A percentile compares a stretch with the other conserved stretches of the same genome.
These are phyloP conservation scores for Nyctibius grandis DNA, from an alignment of 2,797 vertebrate genomes.

Conservation along the genomic window DNA sequence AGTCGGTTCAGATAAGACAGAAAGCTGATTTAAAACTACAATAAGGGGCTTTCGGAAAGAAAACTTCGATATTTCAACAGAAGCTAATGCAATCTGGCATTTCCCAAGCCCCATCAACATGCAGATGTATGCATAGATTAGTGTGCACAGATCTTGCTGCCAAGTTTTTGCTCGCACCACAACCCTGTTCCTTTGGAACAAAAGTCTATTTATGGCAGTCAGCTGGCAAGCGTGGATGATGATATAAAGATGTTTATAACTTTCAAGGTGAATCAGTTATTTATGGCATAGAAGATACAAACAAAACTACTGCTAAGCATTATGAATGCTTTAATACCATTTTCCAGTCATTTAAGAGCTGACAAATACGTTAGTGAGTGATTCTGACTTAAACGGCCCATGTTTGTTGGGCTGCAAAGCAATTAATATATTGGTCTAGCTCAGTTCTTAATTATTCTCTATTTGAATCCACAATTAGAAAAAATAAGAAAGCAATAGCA, in stretches of 20 bases:
- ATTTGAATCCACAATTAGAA: not conserved
- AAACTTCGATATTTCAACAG: not conserved
- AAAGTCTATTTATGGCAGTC: not conserved
- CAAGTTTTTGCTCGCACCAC: not conserved
- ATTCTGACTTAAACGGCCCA: not conserved
- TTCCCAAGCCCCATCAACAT: not conserved
- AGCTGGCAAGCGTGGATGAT: not conserved
- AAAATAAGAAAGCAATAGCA: not conserved
- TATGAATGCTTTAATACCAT: not conserved
- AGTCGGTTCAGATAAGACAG: not conserved
- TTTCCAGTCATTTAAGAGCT: not conserved
- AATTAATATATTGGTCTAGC: not conserved
- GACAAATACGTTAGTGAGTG: not conserved
- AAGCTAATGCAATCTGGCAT: not conserved
- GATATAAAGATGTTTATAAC: not conserved
- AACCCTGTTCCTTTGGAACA: not conserved
- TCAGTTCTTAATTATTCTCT: not conserved
- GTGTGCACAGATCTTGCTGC: not conserved
- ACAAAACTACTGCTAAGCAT: not conserved
- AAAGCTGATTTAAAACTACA: not conserved
- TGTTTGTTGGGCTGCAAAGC: not conserved
- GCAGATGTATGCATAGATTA: not conserved
- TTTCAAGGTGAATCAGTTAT: not conserved
- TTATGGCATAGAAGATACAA: not conserved
- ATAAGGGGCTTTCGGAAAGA: not conserved